phyloP scores from a whole-genome alignment of 1,140 invertebrate genomes.

The Manduca sexta region DNA sequence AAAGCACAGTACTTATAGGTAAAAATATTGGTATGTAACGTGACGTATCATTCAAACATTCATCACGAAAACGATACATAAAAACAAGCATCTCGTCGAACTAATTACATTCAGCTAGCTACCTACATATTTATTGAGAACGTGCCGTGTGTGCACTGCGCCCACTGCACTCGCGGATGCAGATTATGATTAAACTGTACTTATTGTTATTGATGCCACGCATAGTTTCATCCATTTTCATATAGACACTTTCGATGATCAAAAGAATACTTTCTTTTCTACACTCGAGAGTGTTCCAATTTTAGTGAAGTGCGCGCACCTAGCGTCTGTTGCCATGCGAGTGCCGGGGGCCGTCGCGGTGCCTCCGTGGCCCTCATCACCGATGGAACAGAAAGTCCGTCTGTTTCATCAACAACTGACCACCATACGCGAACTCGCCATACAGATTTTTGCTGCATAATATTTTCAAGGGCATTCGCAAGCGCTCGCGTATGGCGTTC shows the following conservation, averaged over 20 bases:
- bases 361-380: constrained; percentile 25
- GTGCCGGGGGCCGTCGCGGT: constrained; percentile 20
- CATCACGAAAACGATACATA: constrained; percentile 2
- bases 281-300: constrained; percentile 64
- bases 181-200: no score
- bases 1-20: no score
- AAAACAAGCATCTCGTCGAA: constrained; percentile 1
- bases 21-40: no score
- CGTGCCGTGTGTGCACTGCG: no score
- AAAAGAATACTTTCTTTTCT: constrained; percentile 70
- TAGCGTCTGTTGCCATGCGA: constrained; percentile 45
- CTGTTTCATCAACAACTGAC: constrained; percentile 35
- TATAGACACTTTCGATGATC: constrained; percentile 46
- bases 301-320: constrained; percentile 51
- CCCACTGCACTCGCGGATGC: no score
- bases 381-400: constrained; percentile 39
- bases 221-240: no score
- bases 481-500: constrained; percentile 41
- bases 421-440: constrained; percentile 31
- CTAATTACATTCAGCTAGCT: constrained; percentile 2
- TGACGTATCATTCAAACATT: neutral
- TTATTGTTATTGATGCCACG: no score
- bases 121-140: neutral
- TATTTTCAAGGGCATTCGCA: constrained; percentile 68
- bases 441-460: constrained; percentile 68